These are phyloP conservation scores for Pollenia amentaria DNA, from an alignment of 2,888 invertebrate genomes.

Conservation along the genomic window DNA sequence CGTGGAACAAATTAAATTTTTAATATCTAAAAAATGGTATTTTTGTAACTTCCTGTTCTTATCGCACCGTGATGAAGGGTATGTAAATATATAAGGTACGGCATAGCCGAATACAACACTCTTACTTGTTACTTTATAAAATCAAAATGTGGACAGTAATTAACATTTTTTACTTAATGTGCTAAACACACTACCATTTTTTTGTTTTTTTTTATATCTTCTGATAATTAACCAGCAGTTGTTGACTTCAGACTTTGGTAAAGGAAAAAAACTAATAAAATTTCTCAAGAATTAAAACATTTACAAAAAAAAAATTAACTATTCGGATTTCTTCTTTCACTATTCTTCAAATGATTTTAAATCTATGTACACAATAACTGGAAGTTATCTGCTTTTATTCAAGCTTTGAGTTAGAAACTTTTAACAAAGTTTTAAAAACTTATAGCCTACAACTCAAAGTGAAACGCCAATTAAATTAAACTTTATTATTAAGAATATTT, in stretches of 20 bases:
- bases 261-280: not conserved
- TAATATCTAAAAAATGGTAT: too few relatives aligned
- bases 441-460: constrained; percentile 12
- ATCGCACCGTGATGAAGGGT: too few relatives aligned
- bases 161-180: not conserved
- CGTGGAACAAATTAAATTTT: too few relatives aligned
- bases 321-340: too few relatives aligned
- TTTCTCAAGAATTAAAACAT: not conserved
- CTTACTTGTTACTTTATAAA: too few relatives aligned
- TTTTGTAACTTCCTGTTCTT: too few relatives aligned
- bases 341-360: too few relatives aligned
- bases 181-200: not conserved
- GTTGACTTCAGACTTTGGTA: constrained; percentile 7
- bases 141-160: not conserved
- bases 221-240: not conserved
- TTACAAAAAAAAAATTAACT: too few relatives aligned
- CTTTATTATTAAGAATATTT: not conserved
- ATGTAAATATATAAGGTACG: too few relatives aligned
- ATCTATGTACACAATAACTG: too few relatives aligned
- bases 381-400: too few relatives aligned
- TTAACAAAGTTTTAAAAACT: not conserved
- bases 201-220: not conserved
- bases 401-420: not conserved
- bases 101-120: too few relatives aligned
- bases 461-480: constrained; percentile 33